Evolutionary conservation across 1,140 invertebrate species (phyloP).

Genomic region (Drosophila tristis): DNA sequence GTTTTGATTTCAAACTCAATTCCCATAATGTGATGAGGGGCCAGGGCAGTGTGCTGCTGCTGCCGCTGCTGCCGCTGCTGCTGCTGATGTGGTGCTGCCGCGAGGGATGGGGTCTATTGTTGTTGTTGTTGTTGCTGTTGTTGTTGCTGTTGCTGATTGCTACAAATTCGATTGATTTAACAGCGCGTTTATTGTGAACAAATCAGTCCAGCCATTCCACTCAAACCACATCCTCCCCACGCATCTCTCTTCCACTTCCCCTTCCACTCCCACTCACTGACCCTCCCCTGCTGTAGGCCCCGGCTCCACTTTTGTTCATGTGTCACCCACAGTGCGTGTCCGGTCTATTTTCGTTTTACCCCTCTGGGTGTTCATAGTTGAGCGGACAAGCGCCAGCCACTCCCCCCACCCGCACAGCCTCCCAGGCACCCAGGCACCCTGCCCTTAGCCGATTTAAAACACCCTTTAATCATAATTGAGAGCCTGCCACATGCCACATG

Average conservation of each 20-base stretch:
- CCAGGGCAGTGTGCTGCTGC: too few species aligned
- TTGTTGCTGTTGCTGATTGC: constrained; percentile 58
- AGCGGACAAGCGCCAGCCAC: too few species aligned
- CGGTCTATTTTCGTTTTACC: neutral
- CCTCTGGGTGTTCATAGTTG: too few species aligned
- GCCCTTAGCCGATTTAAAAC: too few species aligned
- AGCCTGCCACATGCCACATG: too few species aligned
- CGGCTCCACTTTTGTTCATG: neutral
- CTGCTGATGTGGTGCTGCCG: too few species aligned
- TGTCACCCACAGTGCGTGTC: constrained; percentile 4
- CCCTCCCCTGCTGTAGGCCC: neutral
- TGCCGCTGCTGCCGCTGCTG: too few species aligned
- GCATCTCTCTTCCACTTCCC: neutral
- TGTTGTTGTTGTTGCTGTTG: constrained; percentile 31
- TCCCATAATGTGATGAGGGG: constrained; percentile 53
- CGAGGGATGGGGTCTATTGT: neutral
- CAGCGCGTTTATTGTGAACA: constrained; percentile 52
- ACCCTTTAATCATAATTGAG: too few species aligned
- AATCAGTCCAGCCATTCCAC: constrained; percentile 4
- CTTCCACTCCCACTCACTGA: too few species aligned
- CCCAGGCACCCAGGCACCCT: too few species aligned
- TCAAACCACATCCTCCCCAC: constrained; percentile 6
- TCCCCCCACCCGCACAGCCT: too few species aligned
- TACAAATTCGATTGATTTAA: constrained; percentile 78
- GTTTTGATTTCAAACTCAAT: constrained; percentile 80